Evolutionary conservation across 1,140 invertebrate genomes (phyloP).

Genomic region (Caenorhabditis latens): DNA sequence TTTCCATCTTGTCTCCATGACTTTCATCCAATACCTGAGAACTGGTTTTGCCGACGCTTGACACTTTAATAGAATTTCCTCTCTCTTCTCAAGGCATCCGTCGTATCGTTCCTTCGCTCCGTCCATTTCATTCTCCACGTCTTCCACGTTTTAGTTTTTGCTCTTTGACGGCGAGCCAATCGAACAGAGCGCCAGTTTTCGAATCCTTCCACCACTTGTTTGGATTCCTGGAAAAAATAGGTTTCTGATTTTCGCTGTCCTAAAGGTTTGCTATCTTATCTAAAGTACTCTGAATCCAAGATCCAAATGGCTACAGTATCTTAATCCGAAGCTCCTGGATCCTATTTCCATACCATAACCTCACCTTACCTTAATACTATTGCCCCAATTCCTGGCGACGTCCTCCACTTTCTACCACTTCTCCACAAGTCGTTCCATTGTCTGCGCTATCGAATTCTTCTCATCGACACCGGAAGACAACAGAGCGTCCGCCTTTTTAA

Average conservation of each 20-base stretch:
- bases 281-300: no score
- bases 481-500: conserved; percentile 73
- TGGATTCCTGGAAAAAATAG: conserved; percentile 58
- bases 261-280: no score
- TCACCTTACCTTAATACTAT: conserved; percentile 55
- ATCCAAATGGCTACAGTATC: no score
- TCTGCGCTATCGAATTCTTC: conserved; percentile 58
- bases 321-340: no score
- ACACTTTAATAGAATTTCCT: conserved; percentile 29
- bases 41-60: conserved; percentile 57
- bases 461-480: conserved; percentile 60
- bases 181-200: conserved; percentile 78
- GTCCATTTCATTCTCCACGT: conserved; percentile 78
- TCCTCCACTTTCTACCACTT: conserved; percentile 72
- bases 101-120: conserved; percentile 11
- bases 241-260: no score
- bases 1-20: conserved; percentile 62
- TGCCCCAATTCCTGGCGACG: conserved; percentile 7
- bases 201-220: conserved; percentile 78
- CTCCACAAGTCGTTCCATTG: conserved; percentile 67
- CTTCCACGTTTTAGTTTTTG: conserved; percentile 76
- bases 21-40: conserved; percentile 58
- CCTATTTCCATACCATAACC: no score
- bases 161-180: conserved; percentile 79
- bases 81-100: background rate